Conservation (phyloP, 1,140 invertebrate genomes). For the Philaenus spumarius region DNA sequence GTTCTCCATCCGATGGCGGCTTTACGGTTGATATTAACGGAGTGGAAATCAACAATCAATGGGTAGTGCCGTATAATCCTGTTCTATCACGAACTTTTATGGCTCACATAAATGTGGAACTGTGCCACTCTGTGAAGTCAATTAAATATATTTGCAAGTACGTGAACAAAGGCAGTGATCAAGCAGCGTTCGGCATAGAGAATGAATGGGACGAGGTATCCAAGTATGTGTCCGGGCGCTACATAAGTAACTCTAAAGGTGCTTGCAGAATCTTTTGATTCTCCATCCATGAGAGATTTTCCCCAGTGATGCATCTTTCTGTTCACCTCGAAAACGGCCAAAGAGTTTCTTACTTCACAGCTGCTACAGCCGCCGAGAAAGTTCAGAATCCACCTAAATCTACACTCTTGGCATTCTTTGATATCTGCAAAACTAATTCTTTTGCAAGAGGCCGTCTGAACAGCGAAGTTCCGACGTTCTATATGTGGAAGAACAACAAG, state of each 20-base stretch:
- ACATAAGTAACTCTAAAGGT: constrained; percentile 41
- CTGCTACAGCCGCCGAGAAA: constrained; percentile 11
- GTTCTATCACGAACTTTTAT: constrained; percentile 35
- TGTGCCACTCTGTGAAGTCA: constrained; percentile 35
- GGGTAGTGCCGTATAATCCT: constrained; percentile 40
- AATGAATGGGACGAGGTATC: constrained; percentile 5
- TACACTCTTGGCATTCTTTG: background rate
- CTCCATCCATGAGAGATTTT: constrained; percentile 34
- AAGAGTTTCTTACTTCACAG: constrained; percentile 27
- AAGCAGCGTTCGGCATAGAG: background rate
- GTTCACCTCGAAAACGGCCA: constrained; percentile 38
- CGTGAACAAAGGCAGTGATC: constrained; percentile 38
- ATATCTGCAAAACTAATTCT: background rate
- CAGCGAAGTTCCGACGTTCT: constrained; percentile 24
- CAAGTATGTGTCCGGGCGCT: constrained; percentile 34
- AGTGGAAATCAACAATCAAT: constrained; percentile 33
- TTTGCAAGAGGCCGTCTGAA: background rate
- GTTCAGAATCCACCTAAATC: background rate
- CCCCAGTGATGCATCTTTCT: constrained; percentile 32
- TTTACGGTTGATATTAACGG: no score
- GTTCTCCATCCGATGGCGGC: constrained; percentile 19
- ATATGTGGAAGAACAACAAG: constrained; percentile 18
- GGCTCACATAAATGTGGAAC: constrained; percentile 40
- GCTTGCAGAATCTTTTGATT: constrained; percentile 39
- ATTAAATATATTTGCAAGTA: constrained; percentile 40